phyloP scores from a whole-genome alignment of 2,888 invertebrate species.

The Polietes domitor region DNA sequence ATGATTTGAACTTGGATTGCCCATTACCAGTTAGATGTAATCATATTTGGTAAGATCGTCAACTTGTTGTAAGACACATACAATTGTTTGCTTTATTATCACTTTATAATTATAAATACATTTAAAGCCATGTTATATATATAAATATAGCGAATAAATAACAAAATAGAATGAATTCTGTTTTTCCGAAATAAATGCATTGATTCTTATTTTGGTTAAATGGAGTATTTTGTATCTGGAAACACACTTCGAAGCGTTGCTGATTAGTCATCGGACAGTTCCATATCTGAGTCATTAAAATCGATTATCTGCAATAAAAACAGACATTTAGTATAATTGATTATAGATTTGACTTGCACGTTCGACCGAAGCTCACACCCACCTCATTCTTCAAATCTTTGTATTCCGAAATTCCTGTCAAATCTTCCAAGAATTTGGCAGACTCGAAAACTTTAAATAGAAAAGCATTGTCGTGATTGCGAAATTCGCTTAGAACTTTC shows the following conservation, averaged over 20 bases:
- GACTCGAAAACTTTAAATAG: constrained; percentile 90
- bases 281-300: constrained; percentile 78
- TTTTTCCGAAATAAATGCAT: constrained; percentile 46
- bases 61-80: neutral
- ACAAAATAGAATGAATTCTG: constrained; percentile 20
- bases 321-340: neutral
- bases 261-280: constrained; percentile 74
- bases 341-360: neutral
- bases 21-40: no score
- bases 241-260: neutral
- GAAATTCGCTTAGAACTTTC: constrained; percentile 82
- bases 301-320: constrained; percentile 76
- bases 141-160: neutral
- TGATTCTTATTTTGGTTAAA: neutral
- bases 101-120: constrained; percentile 15
- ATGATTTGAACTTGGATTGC: no score
- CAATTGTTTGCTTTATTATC: neutral
- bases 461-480: constrained; percentile 85
- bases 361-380: constrained; percentile 77
- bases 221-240: neutral
- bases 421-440: constrained; percentile 90
- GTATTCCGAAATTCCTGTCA: constrained; percentile 89
- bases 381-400: constrained; percentile 84
- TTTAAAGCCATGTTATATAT: constrained; percentile 34
- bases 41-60: no score